Conservation (phyloP, 1,140 invertebrate species). For the Aphelenchoides besseyi region DNA sequence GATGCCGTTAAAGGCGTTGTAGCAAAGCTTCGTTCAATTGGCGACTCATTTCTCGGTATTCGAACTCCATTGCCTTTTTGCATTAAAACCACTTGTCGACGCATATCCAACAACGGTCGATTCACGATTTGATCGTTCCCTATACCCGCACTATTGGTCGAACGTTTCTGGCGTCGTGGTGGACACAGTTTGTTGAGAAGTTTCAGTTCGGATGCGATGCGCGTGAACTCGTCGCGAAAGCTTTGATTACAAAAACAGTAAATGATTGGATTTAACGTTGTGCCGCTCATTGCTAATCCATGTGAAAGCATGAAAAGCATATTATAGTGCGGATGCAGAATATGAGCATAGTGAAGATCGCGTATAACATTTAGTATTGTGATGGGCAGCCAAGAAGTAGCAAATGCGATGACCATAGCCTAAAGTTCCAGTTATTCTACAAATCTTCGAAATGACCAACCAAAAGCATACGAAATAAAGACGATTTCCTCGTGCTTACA, state of each 20-base stretch:
- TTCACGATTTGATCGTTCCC: neutral
- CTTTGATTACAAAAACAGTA: constrained; percentile 11
- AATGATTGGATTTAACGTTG: constrained; percentile 8
- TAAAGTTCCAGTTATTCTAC: too few species aligned
- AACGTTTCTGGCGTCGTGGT: neutral
- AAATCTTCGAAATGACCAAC: too few species aligned
- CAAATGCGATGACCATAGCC: constrained; percentile 10
- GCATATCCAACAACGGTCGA: neutral
- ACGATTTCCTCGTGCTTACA: constrained; percentile 1
- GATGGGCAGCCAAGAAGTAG: constrained; percentile 10
- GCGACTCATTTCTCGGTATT: neutral
- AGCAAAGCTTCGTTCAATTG: neutral
- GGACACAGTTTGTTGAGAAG: neutral
- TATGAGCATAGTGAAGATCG: neutral
- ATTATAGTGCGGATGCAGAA: neutral
- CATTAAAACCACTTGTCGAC: neutral
- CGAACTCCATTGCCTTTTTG: neutral
- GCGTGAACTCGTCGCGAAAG: constrained; percentile 21
- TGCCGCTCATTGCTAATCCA: neutral
- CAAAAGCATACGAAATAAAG: constrained; percentile 16
- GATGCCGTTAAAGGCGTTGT: neutral
- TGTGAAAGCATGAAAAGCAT: neutral
- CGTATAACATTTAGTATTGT: constrained; percentile 13
- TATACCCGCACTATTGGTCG: neutral
- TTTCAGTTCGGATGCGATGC: neutral